Evolutionary conservation across 2,113 vertebrate genomes (phyloP), one percentile per base, ranked within the genome.

Genomic region (Salminus brasiliensis): DNA sequence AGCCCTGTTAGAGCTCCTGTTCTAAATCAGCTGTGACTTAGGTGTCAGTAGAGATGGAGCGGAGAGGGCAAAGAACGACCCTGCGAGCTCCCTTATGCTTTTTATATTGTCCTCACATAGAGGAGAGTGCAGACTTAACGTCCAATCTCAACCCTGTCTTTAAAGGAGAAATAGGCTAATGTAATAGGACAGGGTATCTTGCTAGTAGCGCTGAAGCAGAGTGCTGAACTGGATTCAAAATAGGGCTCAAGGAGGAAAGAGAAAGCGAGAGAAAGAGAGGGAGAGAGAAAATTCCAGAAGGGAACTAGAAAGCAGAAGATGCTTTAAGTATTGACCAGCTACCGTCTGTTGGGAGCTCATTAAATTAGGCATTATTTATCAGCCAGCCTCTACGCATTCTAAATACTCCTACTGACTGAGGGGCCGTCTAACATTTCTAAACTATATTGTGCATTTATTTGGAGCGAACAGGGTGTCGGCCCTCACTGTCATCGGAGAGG

Each of bases 261-360:
- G 5, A 41, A 10, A 5, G 10, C n/a, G n/a, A 21, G 49, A 53
- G 49, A 55, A 12, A 25, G n/a, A 25, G 52, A 55, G 52, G 23
- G n/a, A 55, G 10, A 10, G 39, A 10, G 5, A 41, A 10, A 5
- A 41, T 25, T 55, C 21, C 52, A 55, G 52, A 55, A 10, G 23
- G 23, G 11, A 55, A 23, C 23, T 11, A 4, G 52, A 55, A 55
- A 10, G 21, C 52, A 55, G 52, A 10, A 11, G n/a, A 55, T 4
- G n/a, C 25, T 69, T 72, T 72, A 52, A 34, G 45, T 71, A 71
- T 49, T 53, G 68, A 72, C 45, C 69, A 32, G 29, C 69, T 72
- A 27, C 2, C 11, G 29, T 72, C 69, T 52, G 45, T 4, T 30
- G 69, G 69, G 69, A 72, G 25, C 69, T 52, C 27, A 72, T 53